Conservation (phyloP, 2,113 vertebrate species). For the Brienomyrus brachyistius region DNA sequence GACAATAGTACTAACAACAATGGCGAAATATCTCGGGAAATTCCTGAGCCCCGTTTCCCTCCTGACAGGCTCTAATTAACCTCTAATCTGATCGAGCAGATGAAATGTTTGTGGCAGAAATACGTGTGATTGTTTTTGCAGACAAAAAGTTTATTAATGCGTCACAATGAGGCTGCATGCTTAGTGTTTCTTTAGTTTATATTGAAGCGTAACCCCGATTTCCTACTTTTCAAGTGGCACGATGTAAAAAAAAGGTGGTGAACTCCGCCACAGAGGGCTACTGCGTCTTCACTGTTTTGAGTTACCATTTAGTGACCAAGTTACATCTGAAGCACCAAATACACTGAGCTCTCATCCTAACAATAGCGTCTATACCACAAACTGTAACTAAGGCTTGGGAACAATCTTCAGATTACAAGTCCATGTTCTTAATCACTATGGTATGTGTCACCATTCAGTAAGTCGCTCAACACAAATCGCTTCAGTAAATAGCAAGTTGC, state of each 20-base stretch:
- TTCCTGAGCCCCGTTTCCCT: slow-evolving; percentile 25
- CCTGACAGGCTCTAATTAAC: slow-evolving; percentile 36
- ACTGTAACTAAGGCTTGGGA: background rate
- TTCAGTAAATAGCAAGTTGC: background rate
- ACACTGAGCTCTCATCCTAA: background rate
- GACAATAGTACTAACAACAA: background rate
- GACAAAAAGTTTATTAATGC: background rate
- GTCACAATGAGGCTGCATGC: background rate
- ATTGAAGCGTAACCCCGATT: background rate
- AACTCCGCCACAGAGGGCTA: background rate
- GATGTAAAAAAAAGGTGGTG: background rate
- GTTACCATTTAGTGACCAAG: background rate
- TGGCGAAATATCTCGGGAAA: slow-evolving; percentile 39
- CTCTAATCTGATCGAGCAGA: background rate
- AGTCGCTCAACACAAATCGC: background rate
- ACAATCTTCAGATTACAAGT: background rate
- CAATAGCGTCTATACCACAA: background rate
- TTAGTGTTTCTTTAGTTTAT: background rate
- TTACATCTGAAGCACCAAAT: background rate
- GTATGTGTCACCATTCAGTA: background rate
- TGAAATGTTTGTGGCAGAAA: background rate
- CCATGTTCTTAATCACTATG: background rate
- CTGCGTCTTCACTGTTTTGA: background rate
- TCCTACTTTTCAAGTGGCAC: background rate
- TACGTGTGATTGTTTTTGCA: background rate